A percentile compares a stretch with the other conserved stretches of the same genome.
Conservation (phyloP, 2,113 vertebrate species). For the Eretmochelys imbricata region DNA sequence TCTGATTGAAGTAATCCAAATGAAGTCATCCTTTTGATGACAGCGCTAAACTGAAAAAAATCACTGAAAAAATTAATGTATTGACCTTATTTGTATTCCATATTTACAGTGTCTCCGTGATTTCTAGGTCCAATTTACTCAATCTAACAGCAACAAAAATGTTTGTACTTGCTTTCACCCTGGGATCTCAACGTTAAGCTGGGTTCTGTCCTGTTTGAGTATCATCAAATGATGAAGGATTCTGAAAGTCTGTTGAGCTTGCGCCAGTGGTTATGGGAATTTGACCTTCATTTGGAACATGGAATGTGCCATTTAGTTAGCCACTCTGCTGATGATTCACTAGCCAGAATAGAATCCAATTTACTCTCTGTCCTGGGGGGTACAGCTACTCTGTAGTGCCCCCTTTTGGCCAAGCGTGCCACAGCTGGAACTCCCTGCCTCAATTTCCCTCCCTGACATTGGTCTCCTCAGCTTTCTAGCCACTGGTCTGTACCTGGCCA, state of each 20-base stretch:
- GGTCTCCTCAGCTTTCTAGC: not conserved
- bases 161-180: not conserved
- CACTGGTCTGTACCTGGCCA: not conserved
- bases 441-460: not conserved
- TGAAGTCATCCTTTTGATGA: not conserved
- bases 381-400: not conserved
- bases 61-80: not conserved
- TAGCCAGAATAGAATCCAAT: not conserved
- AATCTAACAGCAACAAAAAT: not conserved
- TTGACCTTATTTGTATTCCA: not conserved
- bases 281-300: not conserved
- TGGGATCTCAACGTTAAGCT: not conserved
- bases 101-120: not conserved
- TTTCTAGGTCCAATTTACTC: conserved; percentile 3
- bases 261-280: not conserved
- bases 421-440: not conserved
- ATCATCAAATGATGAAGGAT: not conserved
- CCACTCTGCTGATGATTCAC: not conserved
- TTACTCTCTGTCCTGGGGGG: not conserved
- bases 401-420: not conserved
- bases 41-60: not conserved
- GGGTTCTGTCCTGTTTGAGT: not conserved
- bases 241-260: conserved; percentile 15
- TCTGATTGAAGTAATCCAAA: not conserved
- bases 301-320: conserved; percentile 4